Evolutionary conservation across 2,113 vertebrate genomes (phyloP).

Genomic region (Hypocryptadius cinnamomeus): DNA sequence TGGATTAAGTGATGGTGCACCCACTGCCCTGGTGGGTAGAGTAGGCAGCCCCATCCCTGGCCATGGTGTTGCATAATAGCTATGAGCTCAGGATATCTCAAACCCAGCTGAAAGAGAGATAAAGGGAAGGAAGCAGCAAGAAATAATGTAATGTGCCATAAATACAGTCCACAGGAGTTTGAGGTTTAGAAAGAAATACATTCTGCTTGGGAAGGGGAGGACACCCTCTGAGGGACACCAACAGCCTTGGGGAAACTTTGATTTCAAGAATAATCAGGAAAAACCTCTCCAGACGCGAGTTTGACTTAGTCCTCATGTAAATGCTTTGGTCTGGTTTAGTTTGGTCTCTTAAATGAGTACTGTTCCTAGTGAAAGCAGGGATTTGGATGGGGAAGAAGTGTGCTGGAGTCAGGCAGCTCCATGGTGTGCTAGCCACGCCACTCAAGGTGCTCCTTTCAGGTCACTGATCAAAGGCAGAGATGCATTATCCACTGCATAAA

Average conservation of each 20-base stretch:
- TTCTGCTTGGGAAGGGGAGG: not conserved
- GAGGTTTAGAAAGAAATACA: not conserved
- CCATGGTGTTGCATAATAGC: fast-evolving
- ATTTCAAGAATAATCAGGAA: not conserved
- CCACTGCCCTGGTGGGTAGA: not conserved
- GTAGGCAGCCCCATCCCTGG: not conserved
- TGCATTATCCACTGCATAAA: not conserved
- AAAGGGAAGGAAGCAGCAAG: not conserved
- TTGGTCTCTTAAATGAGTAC: not conserved
- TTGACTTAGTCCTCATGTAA: not conserved
- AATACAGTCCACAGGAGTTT: not conserved
- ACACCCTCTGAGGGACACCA: not conserved
- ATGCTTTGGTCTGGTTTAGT: not conserved
- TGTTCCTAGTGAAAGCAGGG: not conserved
- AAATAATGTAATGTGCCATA: not conserved
- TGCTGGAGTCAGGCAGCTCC: not conserved
- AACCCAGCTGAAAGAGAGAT: not conserved
- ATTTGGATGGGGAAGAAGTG: not conserved
- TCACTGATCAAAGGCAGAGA: not conserved
- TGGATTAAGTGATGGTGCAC: not conserved
- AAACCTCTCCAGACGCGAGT: not conserved
- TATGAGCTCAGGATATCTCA: not conserved
- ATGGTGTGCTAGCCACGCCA: not conserved
- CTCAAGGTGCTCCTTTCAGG: not conserved
- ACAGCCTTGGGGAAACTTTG: not conserved